Evolutionary conservation across 92 coral and sea anemone genomes (phyloP), one percentile per base, ranked within the genome.

Genomic region (Chrysogorgia sp.): DNA sequence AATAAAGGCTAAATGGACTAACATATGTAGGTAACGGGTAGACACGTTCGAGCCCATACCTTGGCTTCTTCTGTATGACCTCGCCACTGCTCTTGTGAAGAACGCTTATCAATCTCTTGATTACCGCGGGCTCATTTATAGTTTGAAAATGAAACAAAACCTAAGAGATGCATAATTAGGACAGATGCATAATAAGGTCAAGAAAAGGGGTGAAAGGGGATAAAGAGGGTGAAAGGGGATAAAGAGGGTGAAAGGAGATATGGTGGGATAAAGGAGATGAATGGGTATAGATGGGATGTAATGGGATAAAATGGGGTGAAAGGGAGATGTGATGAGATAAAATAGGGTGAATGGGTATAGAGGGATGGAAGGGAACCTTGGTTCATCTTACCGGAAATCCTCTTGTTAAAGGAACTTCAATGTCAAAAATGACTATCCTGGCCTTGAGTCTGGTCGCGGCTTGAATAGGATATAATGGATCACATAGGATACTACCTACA

Each of bases 131-230:
- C 85, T 94, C 98, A 64, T 90, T 94, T 75, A 91, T 74, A 15
- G 96, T 85, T 87, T 94, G 96, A 58, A 91, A 94, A 67, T 94
- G 98, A 61, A 91, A 94, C 84, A 94, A 76, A 30, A 94, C 98
- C 98, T 94, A 72, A 15, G 25, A 20, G 9, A 47, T 47, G 12
- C 6, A 37, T 12, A 5, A 37, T 12, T 37, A 37, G 43, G n/a
- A n/a, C n/a, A 37, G 43, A 37, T 37, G 5, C 5, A 37, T 4
- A 37, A 37, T 37, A 12, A n/a, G n/a, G n/a, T n/a, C n/a, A n/a
- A n/a, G n/a, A n/a, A n/a, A n/a, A n/a, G n/a, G n/a, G n/a, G n/a
- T n/a, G n/a, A n/a, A n/a, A n/a, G n/a, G n/a, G n/a, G n/a, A n/a
- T n/a, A n/a, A n/a, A n/a, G n/a, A n/a, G n/a, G n/a, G n/a, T n/a